Percentiles rank a stretch among this genome's conserved stretches.
Conservation (phyloP, 2,797 vertebrate genomes). For the Picus viridis region DNA sequence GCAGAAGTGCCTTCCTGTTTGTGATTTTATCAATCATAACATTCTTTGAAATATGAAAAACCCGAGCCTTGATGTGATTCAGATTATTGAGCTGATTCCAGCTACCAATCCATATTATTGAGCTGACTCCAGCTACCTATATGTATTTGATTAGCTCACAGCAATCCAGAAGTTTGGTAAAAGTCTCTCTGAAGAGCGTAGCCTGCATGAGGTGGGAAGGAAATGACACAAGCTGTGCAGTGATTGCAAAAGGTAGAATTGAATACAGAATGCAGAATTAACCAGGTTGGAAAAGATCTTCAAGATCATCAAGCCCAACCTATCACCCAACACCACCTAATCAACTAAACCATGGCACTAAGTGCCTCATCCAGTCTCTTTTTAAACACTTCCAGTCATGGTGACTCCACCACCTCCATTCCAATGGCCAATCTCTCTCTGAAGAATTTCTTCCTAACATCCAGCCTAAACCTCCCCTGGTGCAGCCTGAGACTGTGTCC, state of each 20-base stretch:
- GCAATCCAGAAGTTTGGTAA: background rate
- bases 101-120: background rate
- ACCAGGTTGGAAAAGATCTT: too few relatives aligned
- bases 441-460: too few relatives aligned
- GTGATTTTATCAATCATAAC: slow-evolving; percentile 68
- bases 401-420: too few relatives aligned
- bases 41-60: slow-evolving; percentile 64
- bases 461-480: too few relatives aligned
- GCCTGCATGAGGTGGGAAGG: accelerated
- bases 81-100: background rate
- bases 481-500: too few relatives aligned
- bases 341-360: too few relatives aligned
- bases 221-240: background rate
- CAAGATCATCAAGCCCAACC: too few relatives aligned
- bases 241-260: background rate
- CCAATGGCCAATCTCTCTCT: too few relatives aligned
- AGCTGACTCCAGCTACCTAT: background rate
- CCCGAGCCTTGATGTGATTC: slow-evolving; percentile 27
- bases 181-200: background rate
- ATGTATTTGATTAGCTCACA: background rate
- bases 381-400: too few relatives aligned
- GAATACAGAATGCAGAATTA: too few relatives aligned
- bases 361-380: too few relatives aligned
- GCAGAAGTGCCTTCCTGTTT: slow-evolving; percentile 61
- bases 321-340: too few relatives aligned